Conservation (phyloP, 2,888 invertebrate genomes). For the Orthosia gracilis region DNA sequence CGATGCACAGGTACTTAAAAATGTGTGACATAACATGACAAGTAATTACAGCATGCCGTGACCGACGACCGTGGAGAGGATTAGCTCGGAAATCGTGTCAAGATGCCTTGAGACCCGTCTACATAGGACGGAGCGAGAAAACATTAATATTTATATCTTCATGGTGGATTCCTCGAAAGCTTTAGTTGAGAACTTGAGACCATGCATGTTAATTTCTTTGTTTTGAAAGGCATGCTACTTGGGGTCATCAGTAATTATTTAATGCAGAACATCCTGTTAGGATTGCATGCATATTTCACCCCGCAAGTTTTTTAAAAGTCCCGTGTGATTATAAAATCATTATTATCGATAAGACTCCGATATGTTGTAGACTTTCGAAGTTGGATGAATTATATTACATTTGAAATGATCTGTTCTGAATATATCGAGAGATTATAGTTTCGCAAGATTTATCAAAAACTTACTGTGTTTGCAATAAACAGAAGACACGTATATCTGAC, state of each 20-base stretch:
- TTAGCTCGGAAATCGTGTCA: slow-evolving; percentile 67
- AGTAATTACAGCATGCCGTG: slow-evolving; percentile 62
- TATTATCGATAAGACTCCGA: too few relatives aligned
- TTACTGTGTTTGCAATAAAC: too few relatives aligned
- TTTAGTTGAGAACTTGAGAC: background rate
- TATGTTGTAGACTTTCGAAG: too few relatives aligned
- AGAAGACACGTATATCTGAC: background rate
- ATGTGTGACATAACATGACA: slow-evolving; percentile 67
- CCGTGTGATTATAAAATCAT: too few relatives aligned
- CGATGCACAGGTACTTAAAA: slow-evolving; percentile 61
- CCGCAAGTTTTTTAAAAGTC: too few relatives aligned
- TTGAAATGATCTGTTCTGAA: too few relatives aligned
- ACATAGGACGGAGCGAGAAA: slow-evolving; percentile 42
- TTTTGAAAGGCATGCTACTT: slow-evolving; percentile 6
- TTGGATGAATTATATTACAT: too few relatives aligned
- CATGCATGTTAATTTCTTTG: slow-evolving; percentile 33
- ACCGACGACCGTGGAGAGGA: slow-evolving; percentile 63
- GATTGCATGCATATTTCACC: background rate
- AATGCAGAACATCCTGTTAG: slow-evolving; percentile 7
- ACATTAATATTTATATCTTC: slow-evolving; percentile 43
- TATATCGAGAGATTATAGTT: too few relatives aligned
- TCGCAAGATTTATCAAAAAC: too few relatives aligned
- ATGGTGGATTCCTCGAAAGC: slow-evolving; percentile 12
- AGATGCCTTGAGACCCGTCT: slow-evolving; percentile 55
- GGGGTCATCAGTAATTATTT: background rate